Evolutionary conservation across 2,797 vertebrate genomes (phyloP), one percentile per base, ranked within the genome.

Genomic region (Moxostoma hubbsi): DNA sequence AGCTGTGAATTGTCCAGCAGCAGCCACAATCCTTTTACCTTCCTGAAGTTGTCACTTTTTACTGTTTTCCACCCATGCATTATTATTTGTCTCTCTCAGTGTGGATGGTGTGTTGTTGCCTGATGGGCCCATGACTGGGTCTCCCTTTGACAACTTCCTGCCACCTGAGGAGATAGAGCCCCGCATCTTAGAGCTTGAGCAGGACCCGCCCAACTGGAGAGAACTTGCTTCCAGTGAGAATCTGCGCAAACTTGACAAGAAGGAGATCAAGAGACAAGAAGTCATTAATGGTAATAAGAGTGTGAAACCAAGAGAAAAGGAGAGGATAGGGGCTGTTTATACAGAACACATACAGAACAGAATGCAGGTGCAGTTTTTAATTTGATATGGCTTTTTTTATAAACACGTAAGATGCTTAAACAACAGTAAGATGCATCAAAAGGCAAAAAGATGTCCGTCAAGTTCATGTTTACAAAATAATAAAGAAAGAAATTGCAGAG

Each of bases 251-350:
- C 94, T 98, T 83, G 92, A 86, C 89, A 97, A 96, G 90, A 96
- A 91, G 86, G 95, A 96, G 88, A 92, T 85, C 80, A 96, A 98
- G 89, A 93, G 96, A 82, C 96, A 98, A 81, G 96, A 97, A 83
- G 95, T 98, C 83, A 96, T 98, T 84, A 98, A 96, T 0, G 96
- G 96, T 97, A 87, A 88, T 36, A 36, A 36, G 36, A 36, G 36
- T 36, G 36, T 36, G 36, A 36, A 36, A 36, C 36, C 36, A 36
- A 36, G 36, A 36, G 36, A 36, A 36, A 36, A 36, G 36, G 36
- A 36, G 36, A 36, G 36, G 36, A 36, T 36, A 36, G 4, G 36
- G 36, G 36, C 36, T 36, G 36, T 36, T 36, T 4, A 2, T 5
- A 36, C 36, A 36, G 36, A 5, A 36, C 4, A 4, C 36, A 36